Evolutionary conservation across 1,140 invertebrate genomes (phyloP), one percentile per base, ranked within the genome.

Genomic region (Meloidogyne hapla): DNA sequence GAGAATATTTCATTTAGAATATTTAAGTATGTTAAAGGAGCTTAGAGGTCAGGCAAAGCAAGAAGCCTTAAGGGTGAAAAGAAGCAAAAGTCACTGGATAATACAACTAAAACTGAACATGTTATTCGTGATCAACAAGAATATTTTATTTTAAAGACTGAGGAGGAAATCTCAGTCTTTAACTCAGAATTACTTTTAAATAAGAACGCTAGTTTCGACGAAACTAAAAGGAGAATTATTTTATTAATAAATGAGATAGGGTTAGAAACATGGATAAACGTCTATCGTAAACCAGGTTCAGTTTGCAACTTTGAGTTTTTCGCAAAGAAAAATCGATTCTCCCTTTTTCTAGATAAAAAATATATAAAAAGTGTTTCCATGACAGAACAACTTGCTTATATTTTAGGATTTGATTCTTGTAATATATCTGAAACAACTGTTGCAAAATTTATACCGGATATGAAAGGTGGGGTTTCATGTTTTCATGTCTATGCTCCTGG

Each of bases 401-500:
- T 63, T 26, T 23, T 69, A 63, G 67, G 67, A 69, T 69, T 69
- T 69, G 67, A 69, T n/a, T 4, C 26, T 4, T 26, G 48, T 38
- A 48, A n/a, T 63, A 23, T 69, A 26, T 21, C 8, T 26, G 18
- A 15, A 42, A 2, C 38, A 33, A 63, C n/a, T 23, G 21, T 61
- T 33, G 70, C 70, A 3, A 28, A 42, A 18, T 72, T 38, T 69
- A 28, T 38, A 12, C 70, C 70, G 5, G 70, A 72, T 28, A 68
- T 68, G 66, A 68, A 25, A 9, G 66, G 66, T 28, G 66, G 66
- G 1, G 66, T 68, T 1, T 72, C 70, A 8, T 69, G 15, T 10
- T 65, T 77, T 67, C 56, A 79, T 48, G 76, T 77, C 5, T 77
- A 77, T 64, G 77, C 78, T 5, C 76, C 76, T 12, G 76, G 76